Conservation (phyloP, 92 coral and sea anemone genomes). For the Desmophyllum pertusum region DNA sequence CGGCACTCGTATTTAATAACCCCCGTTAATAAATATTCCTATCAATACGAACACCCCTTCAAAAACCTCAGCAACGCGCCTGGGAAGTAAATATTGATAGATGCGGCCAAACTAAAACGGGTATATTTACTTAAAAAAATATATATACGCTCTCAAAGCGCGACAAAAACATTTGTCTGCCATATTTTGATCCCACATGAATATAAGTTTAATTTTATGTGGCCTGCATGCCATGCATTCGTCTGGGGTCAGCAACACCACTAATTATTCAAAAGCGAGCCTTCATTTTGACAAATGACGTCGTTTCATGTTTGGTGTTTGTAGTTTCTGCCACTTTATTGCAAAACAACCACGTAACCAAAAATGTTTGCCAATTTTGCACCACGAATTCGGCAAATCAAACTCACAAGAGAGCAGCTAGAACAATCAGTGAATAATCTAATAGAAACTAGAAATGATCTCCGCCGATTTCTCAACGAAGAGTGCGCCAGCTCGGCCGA, state of each 20-base stretch:
- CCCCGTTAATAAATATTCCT: no score
- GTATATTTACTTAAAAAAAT: neutral
- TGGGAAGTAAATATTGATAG: neutral
- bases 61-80: no score
- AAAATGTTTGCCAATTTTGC: slow-evolving; percentile 25
- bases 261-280: neutral
- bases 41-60: no score
- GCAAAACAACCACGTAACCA: neutral
- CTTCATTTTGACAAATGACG: neutral
- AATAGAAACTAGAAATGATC: slow-evolving; percentile 15
- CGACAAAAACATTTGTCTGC: neutral
- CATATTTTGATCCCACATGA: neutral
- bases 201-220: neutral
- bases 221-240: neutral
- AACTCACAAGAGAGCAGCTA: slow-evolving; percentile 22
- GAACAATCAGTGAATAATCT: neutral
- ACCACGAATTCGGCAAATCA: slow-evolving; percentile 21
- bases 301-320: neutral
- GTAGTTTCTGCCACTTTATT: neutral
- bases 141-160: neutral
- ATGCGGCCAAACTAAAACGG: neutral
- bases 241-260: neutral
- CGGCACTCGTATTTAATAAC: no score
- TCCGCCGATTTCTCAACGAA: slow-evolving; percentile 19
- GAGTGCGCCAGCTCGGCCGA: slow-evolving; percentile 8